Evolutionary conservation across 2,888 invertebrate species (phyloP).

Genomic region (Ophraella communa): DNA sequence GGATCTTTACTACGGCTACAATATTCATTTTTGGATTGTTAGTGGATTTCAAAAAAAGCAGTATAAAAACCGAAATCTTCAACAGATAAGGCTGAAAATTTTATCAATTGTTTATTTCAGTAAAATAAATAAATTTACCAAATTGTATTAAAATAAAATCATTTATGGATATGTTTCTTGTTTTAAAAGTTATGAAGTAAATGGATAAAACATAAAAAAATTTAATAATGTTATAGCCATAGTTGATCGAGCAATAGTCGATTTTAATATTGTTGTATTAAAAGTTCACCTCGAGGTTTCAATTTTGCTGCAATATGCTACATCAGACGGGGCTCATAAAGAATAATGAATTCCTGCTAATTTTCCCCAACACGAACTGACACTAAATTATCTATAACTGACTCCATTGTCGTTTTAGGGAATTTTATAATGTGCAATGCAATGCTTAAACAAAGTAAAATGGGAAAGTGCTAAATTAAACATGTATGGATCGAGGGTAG

Average conservation of each 20-base stretch:
- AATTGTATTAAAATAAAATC: too few relatives aligned
- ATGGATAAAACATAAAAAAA: background rate
- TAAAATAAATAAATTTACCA: too few relatives aligned
- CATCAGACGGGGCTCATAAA: background rate
- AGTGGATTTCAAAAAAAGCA: too few relatives aligned
- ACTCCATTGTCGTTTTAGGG: slow-evolving; percentile 3
- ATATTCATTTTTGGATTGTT: too few relatives aligned
- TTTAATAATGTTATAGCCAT: background rate
- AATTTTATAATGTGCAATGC: background rate
- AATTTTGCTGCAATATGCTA: slow-evolving; percentile 5
- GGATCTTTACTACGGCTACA: too few relatives aligned
- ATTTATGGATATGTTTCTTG: background rate
- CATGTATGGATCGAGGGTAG: too few relatives aligned
- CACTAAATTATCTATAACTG: background rate
- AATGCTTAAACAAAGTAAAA: background rate
- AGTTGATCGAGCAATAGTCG: background rate
- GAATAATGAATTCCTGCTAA: slow-evolving; percentile 4
- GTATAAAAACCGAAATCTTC: too few relatives aligned
- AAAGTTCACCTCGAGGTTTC: background rate
- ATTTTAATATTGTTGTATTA: background rate
- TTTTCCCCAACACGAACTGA: background rate
- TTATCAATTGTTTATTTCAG: too few relatives aligned
- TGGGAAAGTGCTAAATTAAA: too few relatives aligned
- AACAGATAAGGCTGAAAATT: too few relatives aligned
- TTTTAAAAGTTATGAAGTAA: background rate